Evolutionary conservation across 2,888 invertebrate species (phyloP).

Genomic region (Buathra laborator): DNA sequence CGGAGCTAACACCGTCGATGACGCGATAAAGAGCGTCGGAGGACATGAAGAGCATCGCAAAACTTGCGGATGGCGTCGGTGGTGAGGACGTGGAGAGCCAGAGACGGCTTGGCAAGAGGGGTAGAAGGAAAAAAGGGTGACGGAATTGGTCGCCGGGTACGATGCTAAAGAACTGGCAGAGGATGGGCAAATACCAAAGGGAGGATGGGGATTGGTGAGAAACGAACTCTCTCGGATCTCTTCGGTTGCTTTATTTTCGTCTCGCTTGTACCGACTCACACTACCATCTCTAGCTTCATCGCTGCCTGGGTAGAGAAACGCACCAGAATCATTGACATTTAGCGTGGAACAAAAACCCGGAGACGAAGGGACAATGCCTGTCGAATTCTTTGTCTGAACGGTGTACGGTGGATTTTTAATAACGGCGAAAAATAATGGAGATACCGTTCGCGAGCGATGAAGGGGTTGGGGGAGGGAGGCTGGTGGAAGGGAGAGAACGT

Average conservation of each 20-base stretch:
- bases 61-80: conserved; percentile 56
- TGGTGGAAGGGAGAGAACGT: conserved; percentile 26
- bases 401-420: conserved; percentile 82
- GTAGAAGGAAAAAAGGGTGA: conserved; percentile 39
- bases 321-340: conserved; percentile 83
- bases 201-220: conserved; percentile 3
- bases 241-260: conserved; percentile 66
- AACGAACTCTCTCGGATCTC: conserved; percentile 42
- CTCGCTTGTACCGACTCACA: conserved; percentile 63
- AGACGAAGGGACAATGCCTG: conserved; percentile 82
- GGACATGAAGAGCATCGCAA: conserved; percentile 45
- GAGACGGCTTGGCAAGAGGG: conserved; percentile 46
- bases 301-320: conserved; percentile 70
- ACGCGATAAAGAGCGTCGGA: conserved; percentile 50
- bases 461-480: conserved; percentile 17
- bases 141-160: conserved; percentile 61
- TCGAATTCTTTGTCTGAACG: conserved; percentile 83
- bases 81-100: conserved; percentile 69
- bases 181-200: conserved; percentile 27
- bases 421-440: conserved; percentile 84
- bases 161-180: conserved; percentile 47
- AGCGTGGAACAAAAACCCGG: conserved; percentile 79
- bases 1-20: conserved; percentile 16
- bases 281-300: conserved; percentile 61
- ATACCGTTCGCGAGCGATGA: conserved; percentile 71